Evolutionary conservation across 2,113 vertebrate species (phyloP).

Genomic region (Gambusia affinis): DNA sequence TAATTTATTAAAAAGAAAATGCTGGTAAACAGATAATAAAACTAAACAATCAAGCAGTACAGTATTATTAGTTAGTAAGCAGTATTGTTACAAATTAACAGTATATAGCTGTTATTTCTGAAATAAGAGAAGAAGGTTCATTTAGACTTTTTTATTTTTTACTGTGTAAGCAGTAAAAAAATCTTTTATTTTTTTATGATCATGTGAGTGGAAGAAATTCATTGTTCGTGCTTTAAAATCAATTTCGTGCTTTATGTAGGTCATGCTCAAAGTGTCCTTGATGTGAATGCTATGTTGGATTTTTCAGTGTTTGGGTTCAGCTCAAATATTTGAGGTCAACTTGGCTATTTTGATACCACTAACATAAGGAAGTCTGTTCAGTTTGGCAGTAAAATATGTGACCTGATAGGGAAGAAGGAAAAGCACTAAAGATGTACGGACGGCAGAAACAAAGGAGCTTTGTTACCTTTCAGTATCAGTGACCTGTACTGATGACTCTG

Average conservation of each 20-base stretch:
- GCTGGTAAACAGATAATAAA: background rate
- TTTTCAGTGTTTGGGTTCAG: background rate
- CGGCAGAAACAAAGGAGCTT: background rate
- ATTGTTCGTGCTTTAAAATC: background rate
- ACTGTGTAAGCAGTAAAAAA: no score
- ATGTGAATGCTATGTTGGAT: background rate
- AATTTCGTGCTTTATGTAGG: background rate
- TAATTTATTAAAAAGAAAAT: background rate
- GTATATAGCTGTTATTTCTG: no score
- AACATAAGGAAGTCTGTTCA: background rate
- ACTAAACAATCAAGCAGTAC: background rate
- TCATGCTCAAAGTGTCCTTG: background rate
- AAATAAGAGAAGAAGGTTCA: no score
- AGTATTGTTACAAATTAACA: no score
- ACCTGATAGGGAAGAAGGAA: background rate
- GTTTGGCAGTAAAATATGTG: background rate
- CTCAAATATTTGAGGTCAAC: no score
- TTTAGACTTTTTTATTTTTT: no score
- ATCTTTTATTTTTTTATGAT: background rate
- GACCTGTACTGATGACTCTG: background rate
- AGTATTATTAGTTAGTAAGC: no score
- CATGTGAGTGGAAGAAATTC: background rate
- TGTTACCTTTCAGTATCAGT: background rate
- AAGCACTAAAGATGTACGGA: background rate
- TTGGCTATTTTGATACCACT: no score